Percentiles rank a stretch among this genome's conserved stretches.
Conservation (phyloP, 2,797 vertebrate species). For the Lateolabrax maculatus region DNA sequence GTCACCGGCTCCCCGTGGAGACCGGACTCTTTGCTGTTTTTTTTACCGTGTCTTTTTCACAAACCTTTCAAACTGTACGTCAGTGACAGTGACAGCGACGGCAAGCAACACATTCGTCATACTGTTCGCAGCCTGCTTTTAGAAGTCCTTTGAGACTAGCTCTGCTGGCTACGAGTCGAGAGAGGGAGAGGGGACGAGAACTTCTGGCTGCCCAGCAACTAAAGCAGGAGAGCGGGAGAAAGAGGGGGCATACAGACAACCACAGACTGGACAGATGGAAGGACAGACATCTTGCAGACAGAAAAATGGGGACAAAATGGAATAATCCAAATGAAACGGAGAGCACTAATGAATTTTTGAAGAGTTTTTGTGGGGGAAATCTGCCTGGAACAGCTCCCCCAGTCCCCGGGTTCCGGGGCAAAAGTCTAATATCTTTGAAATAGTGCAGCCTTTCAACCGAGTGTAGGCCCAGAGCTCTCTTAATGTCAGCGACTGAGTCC, state of each 20-base stretch:
- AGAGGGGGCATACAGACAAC: neutral
- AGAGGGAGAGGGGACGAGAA: slow-evolving; percentile 3
- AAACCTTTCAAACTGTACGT: slow-evolving; percentile 63
- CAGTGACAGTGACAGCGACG: slow-evolving; percentile 55
- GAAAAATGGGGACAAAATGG: slow-evolving; percentile 10
- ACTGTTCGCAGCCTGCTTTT: slow-evolving; percentile 71
- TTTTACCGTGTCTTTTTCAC: slow-evolving; percentile 29
- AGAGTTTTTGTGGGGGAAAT: slow-evolving; percentile 31
- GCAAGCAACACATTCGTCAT: slow-evolving; percentile 70
- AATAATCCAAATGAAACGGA: slow-evolving; percentile 40
- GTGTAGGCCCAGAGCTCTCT: slow-evolving; percentile 38
- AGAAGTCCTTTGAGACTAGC: slow-evolving; percentile 68
- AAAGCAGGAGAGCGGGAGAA: neutral
- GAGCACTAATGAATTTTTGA: slow-evolving; percentile 47
- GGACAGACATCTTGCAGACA: neutral
- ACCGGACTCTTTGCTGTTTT: slow-evolving; percentile 32
- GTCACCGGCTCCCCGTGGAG: slow-evolving; percentile 52
- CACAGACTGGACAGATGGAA: neutral
- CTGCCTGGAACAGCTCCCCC: slow-evolving; percentile 30
- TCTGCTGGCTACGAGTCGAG: slow-evolving; percentile 37
- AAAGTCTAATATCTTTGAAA: slow-evolving; percentile 62
- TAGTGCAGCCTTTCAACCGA: slow-evolving; percentile 61
- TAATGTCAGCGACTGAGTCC: slow-evolving; percentile 40
- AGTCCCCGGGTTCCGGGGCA: slow-evolving; percentile 33
- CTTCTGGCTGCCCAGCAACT: slow-evolving; percentile 50